Evolutionary conservation across 2,888 invertebrate species (phyloP).

Genomic region (Seira ritae): DNA sequence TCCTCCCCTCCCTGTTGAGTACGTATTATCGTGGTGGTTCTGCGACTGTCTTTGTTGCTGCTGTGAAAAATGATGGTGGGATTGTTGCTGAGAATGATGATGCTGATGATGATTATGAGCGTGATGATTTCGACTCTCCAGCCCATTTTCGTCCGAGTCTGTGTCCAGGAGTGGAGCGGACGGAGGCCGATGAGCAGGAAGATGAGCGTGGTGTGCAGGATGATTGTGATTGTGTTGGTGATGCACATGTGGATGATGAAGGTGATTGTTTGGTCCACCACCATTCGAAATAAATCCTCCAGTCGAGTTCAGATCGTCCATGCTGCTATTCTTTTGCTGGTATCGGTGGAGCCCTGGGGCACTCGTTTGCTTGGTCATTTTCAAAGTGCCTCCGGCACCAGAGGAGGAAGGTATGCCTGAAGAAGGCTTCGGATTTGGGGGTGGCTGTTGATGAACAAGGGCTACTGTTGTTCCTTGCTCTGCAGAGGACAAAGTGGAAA

Average conservation of each 20-base stretch:
- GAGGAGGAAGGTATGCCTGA: conserved; percentile 37
- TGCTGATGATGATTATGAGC: conserved; percentile 28
- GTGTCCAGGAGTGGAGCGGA: conserved; percentile 86
- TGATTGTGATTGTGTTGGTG: conserved; percentile 26
- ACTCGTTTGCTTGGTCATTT: conserved; percentile 65
- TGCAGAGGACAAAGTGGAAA: conserved; percentile 33
- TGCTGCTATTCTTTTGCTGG: conserved; percentile 70
- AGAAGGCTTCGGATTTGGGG: conserved; percentile 67
- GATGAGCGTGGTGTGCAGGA: conserved; percentile 46
- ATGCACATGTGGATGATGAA: conserved; percentile 21
- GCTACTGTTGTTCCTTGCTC: conserved; percentile 70
- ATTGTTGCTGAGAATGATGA: conserved; percentile 32
- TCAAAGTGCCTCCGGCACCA: conserved; percentile 62
- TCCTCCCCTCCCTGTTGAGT: conserved; percentile 49
- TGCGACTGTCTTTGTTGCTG: conserved; percentile 33
- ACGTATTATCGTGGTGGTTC: conserved; percentile 41
- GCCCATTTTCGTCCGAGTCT: conserved; percentile 78
- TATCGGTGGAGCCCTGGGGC: conserved; percentile 62
- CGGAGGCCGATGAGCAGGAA: conserved; percentile 80
- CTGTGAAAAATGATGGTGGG: conserved; percentile 29
- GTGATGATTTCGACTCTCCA: conserved; percentile 40
- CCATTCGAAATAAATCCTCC: conserved; percentile 48
- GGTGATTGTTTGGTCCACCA: conserved; percentile 5
- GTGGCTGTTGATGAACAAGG: conserved; percentile 69
- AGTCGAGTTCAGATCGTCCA: conserved; percentile 70